Conservation (phyloP, 2,113 vertebrate genomes). For the Scatophagus argus region DNA sequence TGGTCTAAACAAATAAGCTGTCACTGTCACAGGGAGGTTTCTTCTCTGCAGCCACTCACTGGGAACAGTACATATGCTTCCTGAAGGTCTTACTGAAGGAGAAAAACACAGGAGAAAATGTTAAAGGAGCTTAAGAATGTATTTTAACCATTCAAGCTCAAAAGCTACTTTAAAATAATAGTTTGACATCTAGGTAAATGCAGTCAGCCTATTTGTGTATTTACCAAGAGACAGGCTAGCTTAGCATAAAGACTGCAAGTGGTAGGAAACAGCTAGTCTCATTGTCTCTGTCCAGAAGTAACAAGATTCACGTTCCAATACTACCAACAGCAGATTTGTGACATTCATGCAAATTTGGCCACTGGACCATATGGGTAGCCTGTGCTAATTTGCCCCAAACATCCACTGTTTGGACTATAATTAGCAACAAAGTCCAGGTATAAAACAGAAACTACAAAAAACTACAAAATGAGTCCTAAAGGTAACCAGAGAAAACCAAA, state of each 20-base stretch:
- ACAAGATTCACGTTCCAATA: not conserved
- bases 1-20: constrained; percentile 70
- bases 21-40: constrained; percentile 68
- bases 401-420: not conserved
- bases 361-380: not conserved
- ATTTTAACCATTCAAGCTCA: not conserved
- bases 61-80: constrained; percentile 6
- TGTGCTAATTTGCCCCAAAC: not conserved
- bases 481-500: too few species aligned
- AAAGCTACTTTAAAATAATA: not conserved
- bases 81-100: constrained; percentile 54
- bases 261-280: not conserved
- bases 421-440: not conserved
- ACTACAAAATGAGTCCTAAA: too few species aligned
- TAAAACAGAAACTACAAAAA: too few species aligned
- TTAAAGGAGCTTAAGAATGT: not conserved
- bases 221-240: not conserved
- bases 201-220: not conserved
- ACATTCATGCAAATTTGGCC: not conserved
- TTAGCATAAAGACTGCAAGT: not conserved
- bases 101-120: constrained; percentile 5
- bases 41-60: constrained; percentile 29
- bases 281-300: not conserved
- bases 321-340: too few species aligned
- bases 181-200: not conserved